Evolutionary conservation across 2,797 vertebrate genomes (phyloP).

Genomic region (Tarsius wallacei): DNA sequence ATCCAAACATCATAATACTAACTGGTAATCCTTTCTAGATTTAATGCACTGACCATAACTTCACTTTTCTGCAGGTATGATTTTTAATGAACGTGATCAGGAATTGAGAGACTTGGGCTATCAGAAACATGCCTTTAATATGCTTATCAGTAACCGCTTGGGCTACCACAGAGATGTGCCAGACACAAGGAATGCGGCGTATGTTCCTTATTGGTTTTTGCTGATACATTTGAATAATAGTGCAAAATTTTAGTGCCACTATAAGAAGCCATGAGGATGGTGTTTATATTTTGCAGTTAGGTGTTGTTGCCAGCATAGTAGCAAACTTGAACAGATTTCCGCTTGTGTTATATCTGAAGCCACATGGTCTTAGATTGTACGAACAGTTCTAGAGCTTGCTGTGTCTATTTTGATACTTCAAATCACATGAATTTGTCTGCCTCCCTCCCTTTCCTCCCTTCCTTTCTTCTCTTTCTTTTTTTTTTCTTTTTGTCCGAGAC

Average conservation of each 20-base stretch:
- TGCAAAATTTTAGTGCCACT: neutral
- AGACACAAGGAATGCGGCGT: conserved; percentile 96
- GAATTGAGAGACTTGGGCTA: conserved; percentile 96
- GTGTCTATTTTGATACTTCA: conserved; percentile 48
- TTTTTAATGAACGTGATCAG: conserved; percentile 97
- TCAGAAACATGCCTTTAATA: conserved; percentile 97
- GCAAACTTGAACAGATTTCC: neutral
- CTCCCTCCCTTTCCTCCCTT: no score
- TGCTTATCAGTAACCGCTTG: conserved; percentile 97
- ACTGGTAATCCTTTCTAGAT: neutral
- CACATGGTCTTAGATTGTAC: neutral
- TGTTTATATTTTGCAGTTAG: neutral
- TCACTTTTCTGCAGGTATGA: conserved; percentile 94
- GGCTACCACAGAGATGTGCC: conserved; percentile 95
- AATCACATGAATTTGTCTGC: neutral
- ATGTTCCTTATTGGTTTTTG: conserved; percentile 74
- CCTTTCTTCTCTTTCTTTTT: no score
- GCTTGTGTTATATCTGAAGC: neutral
- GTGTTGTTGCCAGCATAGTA: neutral
- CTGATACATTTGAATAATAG: neutral
- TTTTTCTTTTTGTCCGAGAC: no score
- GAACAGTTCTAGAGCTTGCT: neutral
- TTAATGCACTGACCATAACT: conserved; percentile 11
- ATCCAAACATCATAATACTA: fast-evolving
- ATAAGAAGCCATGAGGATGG: neutral